These are phyloP conservation scores for Diprion similis DNA, from an alignment of 1,140 invertebrate genomes.

Conservation along the genomic window DNA sequence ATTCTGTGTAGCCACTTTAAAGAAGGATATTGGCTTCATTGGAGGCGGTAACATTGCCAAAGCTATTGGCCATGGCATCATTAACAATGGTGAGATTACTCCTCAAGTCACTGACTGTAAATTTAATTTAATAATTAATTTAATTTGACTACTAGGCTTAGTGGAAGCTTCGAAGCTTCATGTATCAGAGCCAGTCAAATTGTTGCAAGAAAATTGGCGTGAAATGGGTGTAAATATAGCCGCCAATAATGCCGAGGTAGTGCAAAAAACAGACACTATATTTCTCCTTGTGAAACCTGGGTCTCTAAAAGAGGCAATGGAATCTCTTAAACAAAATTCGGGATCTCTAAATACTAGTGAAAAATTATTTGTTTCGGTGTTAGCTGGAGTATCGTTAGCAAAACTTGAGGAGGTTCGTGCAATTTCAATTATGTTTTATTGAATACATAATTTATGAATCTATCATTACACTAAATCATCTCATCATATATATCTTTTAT, in stretches of 20 bases:
- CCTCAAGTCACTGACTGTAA: neutral
- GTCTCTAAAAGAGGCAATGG: slow-evolving; percentile 69
- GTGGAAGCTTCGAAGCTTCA: neutral
- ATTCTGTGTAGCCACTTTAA: no score
- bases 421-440: slow-evolving; percentile 59
- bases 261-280: slow-evolving; percentile 72
- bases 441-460: slow-evolving; percentile 18
- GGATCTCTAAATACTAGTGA: slow-evolving; percentile 55
- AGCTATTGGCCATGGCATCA: slow-evolving; percentile 9
- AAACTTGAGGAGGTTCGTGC: slow-evolving; percentile 70
- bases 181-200: neutral
- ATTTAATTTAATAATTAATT: neutral
- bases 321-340: slow-evolving; percentile 54
- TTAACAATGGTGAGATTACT: neutral
- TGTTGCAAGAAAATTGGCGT: slow-evolving; percentile 56
- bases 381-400: slow-evolving; percentile 77
- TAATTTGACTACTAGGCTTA: neutral
- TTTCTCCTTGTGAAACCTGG: slow-evolving; percentile 85
- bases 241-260: slow-evolving; percentile 65
- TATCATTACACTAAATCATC: neutral
- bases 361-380: slow-evolving; percentile 73
- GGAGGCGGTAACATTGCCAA: slow-evolving; percentile 6
- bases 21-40: slow-evolving; percentile 6
- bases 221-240: slow-evolving; percentile 66
- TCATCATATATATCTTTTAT: neutral